These are phyloP conservation scores for Anguilla marmorata DNA, from an alignment of 2,797 vertebrate species.

Conservation along the genomic window DNA sequence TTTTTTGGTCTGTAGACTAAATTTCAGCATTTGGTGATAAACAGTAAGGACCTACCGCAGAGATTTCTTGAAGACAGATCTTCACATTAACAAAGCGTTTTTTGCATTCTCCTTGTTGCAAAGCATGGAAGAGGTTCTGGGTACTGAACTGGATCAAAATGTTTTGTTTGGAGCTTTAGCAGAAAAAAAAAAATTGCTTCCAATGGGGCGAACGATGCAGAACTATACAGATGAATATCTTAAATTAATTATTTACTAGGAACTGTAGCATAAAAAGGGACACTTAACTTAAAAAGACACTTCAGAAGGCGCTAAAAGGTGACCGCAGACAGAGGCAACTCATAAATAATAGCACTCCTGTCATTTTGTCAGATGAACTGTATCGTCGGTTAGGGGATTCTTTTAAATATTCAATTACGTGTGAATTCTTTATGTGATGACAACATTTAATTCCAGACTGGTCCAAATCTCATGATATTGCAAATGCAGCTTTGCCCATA, in stretches of 20 bases:
- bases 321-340: not conserved
- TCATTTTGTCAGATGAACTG: too few relatives aligned
- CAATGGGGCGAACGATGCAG: not conserved
- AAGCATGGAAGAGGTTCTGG: not conserved
- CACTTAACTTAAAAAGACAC: not conserved
- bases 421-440: not conserved
- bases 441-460: not conserved
- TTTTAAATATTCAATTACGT: not conserved
- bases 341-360: not conserved
- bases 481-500: too few relatives aligned
- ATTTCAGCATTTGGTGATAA: too few relatives aligned
- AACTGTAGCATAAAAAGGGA: not conserved
- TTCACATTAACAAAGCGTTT: not conserved
- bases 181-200: not conserved
- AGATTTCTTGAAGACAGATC: not conserved
- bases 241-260: not conserved
- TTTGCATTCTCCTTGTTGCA: not conserved
- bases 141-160: not conserved
- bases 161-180: not conserved
- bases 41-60: not conserved
- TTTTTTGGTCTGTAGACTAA: not conserved
- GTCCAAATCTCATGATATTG: not conserved
- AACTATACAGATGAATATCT: not conserved
- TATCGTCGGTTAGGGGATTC: not conserved
- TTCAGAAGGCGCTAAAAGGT: not conserved